Conservation (phyloP, 2,888 invertebrate genomes). For the Palloptera scutellata region DNA sequence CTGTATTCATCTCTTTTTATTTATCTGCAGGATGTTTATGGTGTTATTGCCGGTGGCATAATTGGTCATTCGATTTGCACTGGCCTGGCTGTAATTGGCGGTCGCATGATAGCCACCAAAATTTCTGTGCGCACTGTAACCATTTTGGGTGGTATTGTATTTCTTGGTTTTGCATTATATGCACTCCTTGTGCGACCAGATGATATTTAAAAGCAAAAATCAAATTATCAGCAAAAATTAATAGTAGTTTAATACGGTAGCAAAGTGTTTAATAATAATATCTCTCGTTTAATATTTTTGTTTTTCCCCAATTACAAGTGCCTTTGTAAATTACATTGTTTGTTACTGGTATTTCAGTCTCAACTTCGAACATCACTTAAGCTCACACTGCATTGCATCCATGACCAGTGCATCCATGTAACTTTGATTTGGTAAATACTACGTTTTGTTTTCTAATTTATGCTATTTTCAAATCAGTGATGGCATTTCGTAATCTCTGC, state of each 20-base stretch:
- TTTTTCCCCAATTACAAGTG: no score
- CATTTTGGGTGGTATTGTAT: conserved; percentile 94
- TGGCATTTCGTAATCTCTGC: no score
- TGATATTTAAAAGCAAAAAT: conserved; percentile 55
- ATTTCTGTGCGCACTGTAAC: conserved; percentile 98
- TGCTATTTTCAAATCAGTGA: no score
- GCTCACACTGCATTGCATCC: no score
- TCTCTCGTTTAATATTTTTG: no score
- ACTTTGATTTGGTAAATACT: no score
- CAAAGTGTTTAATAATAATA: neutral
- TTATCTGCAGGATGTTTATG: conserved; percentile 77
- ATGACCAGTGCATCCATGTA: no score
- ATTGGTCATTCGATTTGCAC: conserved; percentile 96
- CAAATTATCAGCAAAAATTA: no score
- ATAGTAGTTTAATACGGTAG: neutral
- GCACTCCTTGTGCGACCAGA: conserved; percentile 87
- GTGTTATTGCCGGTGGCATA: conserved; percentile 93
- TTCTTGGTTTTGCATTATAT: conserved; percentile 91
- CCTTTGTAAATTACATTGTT: no score
- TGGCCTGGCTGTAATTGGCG: conserved; percentile 95
- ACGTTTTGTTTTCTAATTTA: no score
- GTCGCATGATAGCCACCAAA: conserved; percentile 94
- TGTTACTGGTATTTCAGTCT: no score
- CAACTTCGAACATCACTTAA: no score
- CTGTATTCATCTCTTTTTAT: conserved; percentile 12